Percentiles rank a stretch among this genome's conserved stretches.
phyloP scores from a whole-genome alignment of 2,888 invertebrate species.

The Gandaritis pyraliata region DNA sequence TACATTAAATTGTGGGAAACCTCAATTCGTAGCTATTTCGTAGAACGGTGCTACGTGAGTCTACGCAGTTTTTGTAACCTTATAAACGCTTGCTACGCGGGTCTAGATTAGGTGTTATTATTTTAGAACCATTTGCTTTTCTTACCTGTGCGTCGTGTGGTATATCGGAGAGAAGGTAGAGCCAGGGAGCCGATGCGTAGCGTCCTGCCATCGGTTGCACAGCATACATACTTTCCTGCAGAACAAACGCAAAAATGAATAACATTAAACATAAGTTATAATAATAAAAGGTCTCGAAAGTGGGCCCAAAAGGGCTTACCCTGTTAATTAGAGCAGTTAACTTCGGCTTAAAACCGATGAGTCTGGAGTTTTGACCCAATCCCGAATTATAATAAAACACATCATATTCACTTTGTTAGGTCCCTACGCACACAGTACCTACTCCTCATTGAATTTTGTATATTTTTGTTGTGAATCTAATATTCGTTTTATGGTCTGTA shows the following conservation, averaged over 20 bases:
- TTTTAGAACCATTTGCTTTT: neutral
- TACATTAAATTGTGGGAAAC: constrained; percentile 1
- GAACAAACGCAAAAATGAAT: constrained; percentile 31
- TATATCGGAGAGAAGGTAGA: constrained; percentile 71
- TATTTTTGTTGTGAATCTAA: neutral
- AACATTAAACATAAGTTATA: constrained; percentile 13
- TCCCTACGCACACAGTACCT: constrained; percentile 16
- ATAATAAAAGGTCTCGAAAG: constrained; percentile 20
- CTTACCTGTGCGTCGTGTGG: constrained; percentile 75
- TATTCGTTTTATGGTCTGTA: neutral
- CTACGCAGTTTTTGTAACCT: neutral
- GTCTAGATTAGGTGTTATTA: neutral
- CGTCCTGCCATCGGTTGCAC: constrained; percentile 81
- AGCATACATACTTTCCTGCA: constrained; percentile 73
- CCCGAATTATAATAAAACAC: constrained; percentile 26
- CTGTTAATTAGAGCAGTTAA: constrained; percentile 38
- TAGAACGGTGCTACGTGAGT: constrained; percentile 25
- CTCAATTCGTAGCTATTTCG: constrained; percentile 26
- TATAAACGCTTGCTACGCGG: neutral
- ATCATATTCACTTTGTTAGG: constrained; percentile 20
- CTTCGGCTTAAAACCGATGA: constrained; percentile 35
- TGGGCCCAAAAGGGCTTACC: constrained; percentile 27
- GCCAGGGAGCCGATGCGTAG: constrained; percentile 73
- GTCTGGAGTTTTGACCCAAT: constrained; percentile 12
- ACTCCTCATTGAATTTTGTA: neutral